These are phyloP conservation scores for Acleris sparsana DNA, from an alignment of 2,888 invertebrate genomes.

Conservation along the genomic window DNA sequence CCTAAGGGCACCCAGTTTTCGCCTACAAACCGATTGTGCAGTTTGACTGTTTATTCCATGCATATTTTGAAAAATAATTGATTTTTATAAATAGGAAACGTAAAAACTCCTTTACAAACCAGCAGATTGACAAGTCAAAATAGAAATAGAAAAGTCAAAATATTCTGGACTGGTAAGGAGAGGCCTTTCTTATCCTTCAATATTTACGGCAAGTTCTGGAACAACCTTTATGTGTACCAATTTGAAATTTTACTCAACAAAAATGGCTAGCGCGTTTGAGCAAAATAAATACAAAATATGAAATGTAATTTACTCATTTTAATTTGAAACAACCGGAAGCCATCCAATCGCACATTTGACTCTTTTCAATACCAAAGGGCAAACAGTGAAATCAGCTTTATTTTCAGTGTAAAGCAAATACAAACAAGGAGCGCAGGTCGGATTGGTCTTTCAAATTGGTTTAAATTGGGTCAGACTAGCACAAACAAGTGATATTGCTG, in stretches of 20 bases:
- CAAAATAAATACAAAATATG: not conserved
- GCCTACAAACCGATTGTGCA: too few relatives aligned
- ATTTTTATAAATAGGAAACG: too few relatives aligned
- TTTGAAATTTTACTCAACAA: not conserved
- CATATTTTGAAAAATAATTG: too few relatives aligned
- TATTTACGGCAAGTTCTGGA: too few relatives aligned
- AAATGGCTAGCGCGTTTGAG: not conserved
- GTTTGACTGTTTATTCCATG: too few relatives aligned
- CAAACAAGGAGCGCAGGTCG: constrained; percentile 74
- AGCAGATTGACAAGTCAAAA: too few relatives aligned
- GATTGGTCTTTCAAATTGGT: constrained; percentile 75
- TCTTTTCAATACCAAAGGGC: constrained; percentile 49
- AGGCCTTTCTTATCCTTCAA: too few relatives aligned
- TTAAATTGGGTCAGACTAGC: constrained; percentile 75
- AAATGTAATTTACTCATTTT: constrained; percentile 9
- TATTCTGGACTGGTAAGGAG: too few relatives aligned
- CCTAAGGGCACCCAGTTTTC: too few relatives aligned
- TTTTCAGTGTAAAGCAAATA: constrained; percentile 67
- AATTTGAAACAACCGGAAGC: constrained; percentile 10
- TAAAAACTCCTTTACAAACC: too few relatives aligned
- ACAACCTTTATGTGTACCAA: too few relatives aligned
- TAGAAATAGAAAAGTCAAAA: too few relatives aligned
- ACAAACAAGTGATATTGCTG: constrained; percentile 71
- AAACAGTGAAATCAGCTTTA: constrained; percentile 64
- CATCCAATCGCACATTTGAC: constrained; percentile 11